Evolutionary conservation across 2,888 invertebrate species (phyloP), one percentile per base, ranked within the genome.

Genomic region (Amblyteles armatorius): DNA sequence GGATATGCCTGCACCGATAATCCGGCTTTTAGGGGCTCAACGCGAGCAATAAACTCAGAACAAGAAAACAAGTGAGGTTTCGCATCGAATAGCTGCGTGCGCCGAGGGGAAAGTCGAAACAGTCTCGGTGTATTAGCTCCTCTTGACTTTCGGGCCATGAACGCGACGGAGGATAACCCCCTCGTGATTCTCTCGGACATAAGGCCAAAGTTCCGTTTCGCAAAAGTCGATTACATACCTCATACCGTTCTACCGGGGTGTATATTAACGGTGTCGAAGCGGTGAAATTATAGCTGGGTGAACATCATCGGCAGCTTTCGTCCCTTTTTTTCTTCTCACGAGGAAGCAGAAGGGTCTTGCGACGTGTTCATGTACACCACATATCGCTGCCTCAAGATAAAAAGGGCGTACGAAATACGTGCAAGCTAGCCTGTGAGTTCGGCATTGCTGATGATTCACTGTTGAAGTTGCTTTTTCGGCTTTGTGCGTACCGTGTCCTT

Each of bases 41-140:
- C 55, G 55, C 71, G 50, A 76, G 69, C 79, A 26, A 80, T 83
- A 79, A 84, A 55, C 52, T 71, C 26, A 16, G 57, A 77, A 76
- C 50, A 72, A 67, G 22, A 57, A 71, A 80, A 63, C 67, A 68
- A 65, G 40, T 55, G 11, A 55, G 65, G 65, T 79, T 68, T 29
- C 67, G 5, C 52, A 13, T 36, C 33, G n/a, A 60, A 79, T 82
- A 9, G 40, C 33, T 63, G 36, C 22, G 13, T 33, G 48, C 29
- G 74, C 29, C 22, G 13, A 60, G 74, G 60, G 55, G 71, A 79
- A 71, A 44, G 60, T 76, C 71, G 71, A 79, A 83, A 80, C 80
- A 80, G 77, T 80, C 80, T 72, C 50, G 72, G 76, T 57, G 72
- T 80, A 80, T 77, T 77, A 67, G 79, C 44, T 84, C 72, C 67